These are phyloP conservation scores for Florisuga fusca DNA, from an alignment of 2,797 vertebrate species.

Conservation along the genomic window DNA sequence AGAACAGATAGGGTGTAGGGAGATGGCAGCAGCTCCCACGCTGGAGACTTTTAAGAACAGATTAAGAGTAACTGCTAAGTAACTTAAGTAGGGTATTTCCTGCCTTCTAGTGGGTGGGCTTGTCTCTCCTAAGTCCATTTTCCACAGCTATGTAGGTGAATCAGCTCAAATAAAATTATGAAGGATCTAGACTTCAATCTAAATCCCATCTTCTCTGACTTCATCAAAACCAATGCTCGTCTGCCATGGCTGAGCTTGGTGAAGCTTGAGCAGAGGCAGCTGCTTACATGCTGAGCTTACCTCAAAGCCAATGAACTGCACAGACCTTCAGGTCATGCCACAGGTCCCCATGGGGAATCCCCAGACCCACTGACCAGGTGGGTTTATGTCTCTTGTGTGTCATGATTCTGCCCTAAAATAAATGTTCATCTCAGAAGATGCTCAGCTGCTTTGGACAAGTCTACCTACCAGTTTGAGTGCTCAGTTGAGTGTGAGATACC, in stretches of 20 bases:
- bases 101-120: conserved; percentile 7
- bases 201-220: background rate
- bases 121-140: background rate
- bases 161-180: background rate
- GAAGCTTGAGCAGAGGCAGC: background rate
- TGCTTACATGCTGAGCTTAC: background rate
- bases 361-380: background rate
- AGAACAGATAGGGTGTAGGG: conserved; percentile 16
- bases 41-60: conserved; percentile 22
- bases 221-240: background rate
- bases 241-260: background rate
- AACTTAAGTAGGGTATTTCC: conserved; percentile 1
- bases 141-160: background rate
- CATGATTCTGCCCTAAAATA: background rate
- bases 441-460: background rate
- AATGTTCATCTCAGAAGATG: background rate
- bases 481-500: background rate
- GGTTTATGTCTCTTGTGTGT: background rate
- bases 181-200: background rate
- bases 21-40: conserved; percentile 26
- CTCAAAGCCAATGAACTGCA: background rate
- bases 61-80: conserved; percentile 56
- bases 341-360: background rate
- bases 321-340: background rate
- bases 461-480: background rate